Conservation (phyloP, 64 coral and sea anemone genomes). For the Stichodactyla helianthus region DNA sequence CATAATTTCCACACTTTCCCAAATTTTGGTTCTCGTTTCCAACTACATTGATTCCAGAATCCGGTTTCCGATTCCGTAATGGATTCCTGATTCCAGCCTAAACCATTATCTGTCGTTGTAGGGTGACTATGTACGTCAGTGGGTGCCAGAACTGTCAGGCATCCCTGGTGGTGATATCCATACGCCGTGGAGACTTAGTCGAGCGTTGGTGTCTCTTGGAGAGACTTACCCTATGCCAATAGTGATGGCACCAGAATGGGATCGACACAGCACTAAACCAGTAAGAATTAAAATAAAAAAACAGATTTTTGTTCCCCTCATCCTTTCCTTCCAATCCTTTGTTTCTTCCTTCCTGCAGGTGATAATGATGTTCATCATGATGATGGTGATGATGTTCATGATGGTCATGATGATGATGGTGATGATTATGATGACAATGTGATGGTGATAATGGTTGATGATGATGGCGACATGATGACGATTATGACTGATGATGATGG, state of each 20-base stretch:
- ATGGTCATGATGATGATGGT: no score
- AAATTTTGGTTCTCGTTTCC: no score
- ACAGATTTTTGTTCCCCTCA: no score
- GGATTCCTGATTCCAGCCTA: neutral
- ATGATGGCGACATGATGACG: no score
- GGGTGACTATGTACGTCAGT: conserved; percentile 13
- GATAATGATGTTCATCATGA: neutral
- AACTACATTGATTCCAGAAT: no score
- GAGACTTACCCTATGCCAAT: conserved; percentile 38
- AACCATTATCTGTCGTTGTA: neutral
- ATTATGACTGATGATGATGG: no score
- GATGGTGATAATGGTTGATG: no score
- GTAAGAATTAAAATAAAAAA: neutral
- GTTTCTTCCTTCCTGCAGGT: neutral
- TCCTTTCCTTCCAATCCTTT: no score
- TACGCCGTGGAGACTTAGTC: conserved; percentile 41
- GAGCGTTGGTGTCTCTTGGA: conserved; percentile 12
- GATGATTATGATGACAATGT: no score
- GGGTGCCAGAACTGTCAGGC: conserved; percentile 62
- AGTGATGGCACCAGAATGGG: conserved; percentile 47
- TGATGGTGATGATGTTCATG: no score
- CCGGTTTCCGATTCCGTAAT: no score
- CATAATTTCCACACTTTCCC: no score
- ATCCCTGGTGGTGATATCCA: conserved; percentile 51
- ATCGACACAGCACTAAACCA: conserved; percentile 28